phyloP scores from a whole-genome alignment of 2,113 vertebrate species.

The Salvelinus namaycush region DNA sequence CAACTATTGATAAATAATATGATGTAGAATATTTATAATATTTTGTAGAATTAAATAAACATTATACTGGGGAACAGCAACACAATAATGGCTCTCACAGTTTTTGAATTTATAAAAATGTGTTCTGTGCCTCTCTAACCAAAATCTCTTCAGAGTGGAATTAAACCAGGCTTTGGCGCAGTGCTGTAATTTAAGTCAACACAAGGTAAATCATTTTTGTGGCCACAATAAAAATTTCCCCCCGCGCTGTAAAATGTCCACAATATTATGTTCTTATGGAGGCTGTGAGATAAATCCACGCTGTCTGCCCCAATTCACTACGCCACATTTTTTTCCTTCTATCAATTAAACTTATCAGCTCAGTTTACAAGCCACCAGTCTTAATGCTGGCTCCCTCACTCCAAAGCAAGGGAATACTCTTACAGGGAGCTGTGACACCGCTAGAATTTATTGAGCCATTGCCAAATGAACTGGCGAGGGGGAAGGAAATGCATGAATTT shows the following conservation, averaged over 20 bases:
- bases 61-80: too few species aligned
- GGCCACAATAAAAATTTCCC: slow-evolving; percentile 71
- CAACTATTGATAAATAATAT: too few species aligned
- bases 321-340: slow-evolving; percentile 77
- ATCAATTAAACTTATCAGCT: slow-evolving; percentile 83
- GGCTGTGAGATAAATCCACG: slow-evolving; percentile 75
- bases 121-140: slow-evolving; percentile 24
- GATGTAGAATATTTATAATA: too few species aligned
- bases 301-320: slow-evolving; percentile 80
- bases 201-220: slow-evolving; percentile 81
- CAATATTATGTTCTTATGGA: slow-evolving; percentile 77
- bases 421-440: slow-evolving; percentile 46
- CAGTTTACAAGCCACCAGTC: slow-evolving; percentile 77
- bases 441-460: slow-evolving; percentile 60
- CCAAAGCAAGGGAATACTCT: slow-evolving; percentile 57
- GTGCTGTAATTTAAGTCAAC: slow-evolving; percentile 70
- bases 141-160: slow-evolving; percentile 39
- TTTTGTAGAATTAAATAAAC: too few species aligned
- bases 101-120: too few species aligned
- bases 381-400: slow-evolving; percentile 60
- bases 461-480: slow-evolving; percentile 54
- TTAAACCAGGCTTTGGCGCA: slow-evolving; percentile 49
- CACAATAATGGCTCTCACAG: too few species aligned
- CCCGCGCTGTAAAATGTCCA: slow-evolving; percentile 69
- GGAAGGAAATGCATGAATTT: slow-evolving; percentile 52